These are phyloP conservation scores for Mythimna vitellina DNA, from an alignment of 2,888 invertebrate genomes.

Conservation along the genomic window DNA sequence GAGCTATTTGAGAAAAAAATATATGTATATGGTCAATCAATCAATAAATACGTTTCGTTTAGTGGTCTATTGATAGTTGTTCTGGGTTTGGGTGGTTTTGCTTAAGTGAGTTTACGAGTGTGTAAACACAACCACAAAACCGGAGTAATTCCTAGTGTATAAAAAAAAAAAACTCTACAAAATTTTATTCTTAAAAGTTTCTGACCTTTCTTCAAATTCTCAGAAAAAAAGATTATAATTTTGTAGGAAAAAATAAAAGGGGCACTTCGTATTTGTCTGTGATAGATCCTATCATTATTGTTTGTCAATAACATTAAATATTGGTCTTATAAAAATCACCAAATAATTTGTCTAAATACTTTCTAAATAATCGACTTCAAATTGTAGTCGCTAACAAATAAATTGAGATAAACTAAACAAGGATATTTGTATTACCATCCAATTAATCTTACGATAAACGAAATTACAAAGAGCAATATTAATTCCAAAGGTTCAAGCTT, in stretches of 20 bases:
- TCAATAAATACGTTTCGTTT: too few species aligned
- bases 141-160: too few species aligned
- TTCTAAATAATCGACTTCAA: not conserved
- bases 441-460: constrained; percentile 53
- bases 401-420: constrained; percentile 31
- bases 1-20: too few species aligned
- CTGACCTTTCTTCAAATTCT: not conserved
- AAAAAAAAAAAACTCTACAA: too few species aligned
- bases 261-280: too few species aligned
- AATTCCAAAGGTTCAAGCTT: constrained; percentile 14
- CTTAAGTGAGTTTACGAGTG: too few species aligned
- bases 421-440: constrained; percentile 32
- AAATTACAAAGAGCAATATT: constrained; percentile 51
- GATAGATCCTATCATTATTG: not conserved
- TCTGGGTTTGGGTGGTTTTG: too few species aligned
- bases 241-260: not conserved
- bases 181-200: not conserved
- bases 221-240: too few species aligned
- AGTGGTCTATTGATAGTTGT: too few species aligned
- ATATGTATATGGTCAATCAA: too few species aligned
- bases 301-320: not conserved
- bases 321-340: not conserved
- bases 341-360: not conserved
- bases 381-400: constrained; percentile 16
- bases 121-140: too few species aligned